Percentiles rank a stretch among this genome's conserved stretches.
Evolutionary conservation across 2,888 invertebrate species (phyloP).

Genomic region (Tachina fera): DNA sequence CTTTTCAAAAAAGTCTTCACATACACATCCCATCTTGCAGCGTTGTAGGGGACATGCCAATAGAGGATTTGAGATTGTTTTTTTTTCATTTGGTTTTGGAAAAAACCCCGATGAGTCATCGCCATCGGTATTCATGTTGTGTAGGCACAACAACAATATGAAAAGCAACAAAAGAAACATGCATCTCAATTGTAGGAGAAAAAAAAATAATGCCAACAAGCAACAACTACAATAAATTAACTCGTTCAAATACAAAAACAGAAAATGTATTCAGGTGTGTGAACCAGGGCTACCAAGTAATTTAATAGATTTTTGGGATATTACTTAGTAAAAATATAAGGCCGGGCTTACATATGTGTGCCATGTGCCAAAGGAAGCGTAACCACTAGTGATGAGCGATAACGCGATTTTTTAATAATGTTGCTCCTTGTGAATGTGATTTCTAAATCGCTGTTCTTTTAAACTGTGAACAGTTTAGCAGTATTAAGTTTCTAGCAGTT

Average conservation of each 20-base stretch:
- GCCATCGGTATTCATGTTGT: constrained; percentile 67
- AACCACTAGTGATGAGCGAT: too few relatives aligned
- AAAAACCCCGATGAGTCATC: constrained; percentile 82
- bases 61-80: constrained; percentile 28
- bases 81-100: constrained; percentile 74
- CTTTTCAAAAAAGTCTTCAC: constrained; percentile 1
- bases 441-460: too few relatives aligned
- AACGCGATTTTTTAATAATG: too few relatives aligned
- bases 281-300: constrained; percentile 74
- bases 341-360: too few relatives aligned
- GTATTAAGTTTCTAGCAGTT: too few relatives aligned
- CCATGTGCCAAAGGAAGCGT: too few relatives aligned
- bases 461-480: too few relatives aligned
- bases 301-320: too few relatives aligned
- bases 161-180: constrained; percentile 67
- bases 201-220: constrained; percentile 70
- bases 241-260: constrained; percentile 25
- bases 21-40: not conserved
- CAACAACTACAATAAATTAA: constrained; percentile 45
- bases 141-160: constrained; percentile 52
- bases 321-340: too few relatives aligned
- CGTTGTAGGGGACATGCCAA: constrained; percentile 66
- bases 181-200: constrained; percentile 65
- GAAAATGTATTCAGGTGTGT: constrained; percentile 72
- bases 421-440: too few relatives aligned